A percentile compares a stretch with the other conserved stretches of the same genome.
Conservation (phyloP, 2,888 invertebrate genomes). For the Exephanes ischioxanthus region DNA sequence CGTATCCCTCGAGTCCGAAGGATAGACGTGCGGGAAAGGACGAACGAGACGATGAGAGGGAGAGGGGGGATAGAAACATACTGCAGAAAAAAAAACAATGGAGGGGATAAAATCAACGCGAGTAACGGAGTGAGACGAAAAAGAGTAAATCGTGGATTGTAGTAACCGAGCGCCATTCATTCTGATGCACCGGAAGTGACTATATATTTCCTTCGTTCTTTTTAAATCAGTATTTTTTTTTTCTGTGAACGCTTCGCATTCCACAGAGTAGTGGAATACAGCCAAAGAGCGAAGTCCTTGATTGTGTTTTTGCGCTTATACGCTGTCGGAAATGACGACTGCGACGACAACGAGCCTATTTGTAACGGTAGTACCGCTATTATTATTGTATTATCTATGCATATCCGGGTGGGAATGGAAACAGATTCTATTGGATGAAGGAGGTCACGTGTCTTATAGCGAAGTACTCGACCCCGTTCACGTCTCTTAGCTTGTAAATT, state of each 20-base stretch:
- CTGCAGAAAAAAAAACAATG: conserved; percentile 15
- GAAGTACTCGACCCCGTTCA: background rate
- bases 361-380: conserved; percentile 2
- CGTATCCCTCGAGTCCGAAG: conserved; percentile 46
- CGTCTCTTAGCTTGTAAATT: background rate
- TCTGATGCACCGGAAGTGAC: conserved; percentile 81
- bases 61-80: background rate
- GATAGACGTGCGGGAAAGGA: conserved; percentile 62
- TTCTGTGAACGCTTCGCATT: conserved; percentile 25
- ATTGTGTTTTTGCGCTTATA: conserved; percentile 76
- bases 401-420: conserved; percentile 17
- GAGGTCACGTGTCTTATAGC: background rate
- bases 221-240: conserved; percentile 80
- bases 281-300: conserved; percentile 69
- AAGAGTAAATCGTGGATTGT: conserved; percentile 81
- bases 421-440: background rate
- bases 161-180: conserved; percentile 79
- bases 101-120: conserved; percentile 39
- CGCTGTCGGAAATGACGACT: conserved; percentile 13
- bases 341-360: background rate
- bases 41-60: conserved; percentile 22
- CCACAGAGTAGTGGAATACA: conserved; percentile 36
- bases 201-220: conserved; percentile 82
- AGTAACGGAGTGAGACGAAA: conserved; percentile 60
- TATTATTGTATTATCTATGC: conserved; percentile 14